A percentile compares a stretch with the other conserved stretches of the same genome.
These are phyloP conservation scores for Morinoia aosen DNA, from an alignment of 2,888 invertebrate species.

Conservation along the genomic window DNA sequence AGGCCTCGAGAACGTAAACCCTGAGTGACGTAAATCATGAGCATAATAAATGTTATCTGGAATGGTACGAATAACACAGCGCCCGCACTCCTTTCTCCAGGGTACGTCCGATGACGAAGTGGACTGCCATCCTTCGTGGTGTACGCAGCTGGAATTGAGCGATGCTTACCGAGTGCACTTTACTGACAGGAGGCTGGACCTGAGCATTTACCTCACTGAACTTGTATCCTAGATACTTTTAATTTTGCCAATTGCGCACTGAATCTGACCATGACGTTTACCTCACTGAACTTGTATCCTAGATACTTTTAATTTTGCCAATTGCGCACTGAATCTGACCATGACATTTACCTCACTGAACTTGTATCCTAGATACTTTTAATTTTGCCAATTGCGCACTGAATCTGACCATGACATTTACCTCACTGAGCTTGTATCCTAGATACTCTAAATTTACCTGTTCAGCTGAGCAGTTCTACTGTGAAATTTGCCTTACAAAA, in stretches of 20 bases:
- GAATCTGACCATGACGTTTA: too few relatives aligned
- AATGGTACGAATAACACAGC: background rate
- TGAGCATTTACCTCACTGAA: background rate
- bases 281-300: too few relatives aligned
- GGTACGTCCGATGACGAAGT: background rate
- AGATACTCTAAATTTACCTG: too few relatives aligned
- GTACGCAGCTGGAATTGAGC: background rate
- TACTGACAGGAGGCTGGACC: background rate
- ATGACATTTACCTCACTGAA: background rate
- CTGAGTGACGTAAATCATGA: background rate
- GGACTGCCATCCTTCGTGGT: background rate
- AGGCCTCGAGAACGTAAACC: background rate
- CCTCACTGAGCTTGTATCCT: too few relatives aligned
- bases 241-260: too few relatives aligned
- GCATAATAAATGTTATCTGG: background rate
- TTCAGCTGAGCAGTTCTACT: too few relatives aligned
- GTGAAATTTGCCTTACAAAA: too few relatives aligned
- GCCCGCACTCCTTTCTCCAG: background rate
- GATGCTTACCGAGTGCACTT: background rate
- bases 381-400: too few relatives aligned
- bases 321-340: too few relatives aligned
- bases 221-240: background rate
- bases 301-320: too few relatives aligned
- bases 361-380: background rate
- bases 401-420: too few relatives aligned